Conservation (phyloP, 2,113 vertebrate species). For the Gymnarchus niloticus region DNA sequence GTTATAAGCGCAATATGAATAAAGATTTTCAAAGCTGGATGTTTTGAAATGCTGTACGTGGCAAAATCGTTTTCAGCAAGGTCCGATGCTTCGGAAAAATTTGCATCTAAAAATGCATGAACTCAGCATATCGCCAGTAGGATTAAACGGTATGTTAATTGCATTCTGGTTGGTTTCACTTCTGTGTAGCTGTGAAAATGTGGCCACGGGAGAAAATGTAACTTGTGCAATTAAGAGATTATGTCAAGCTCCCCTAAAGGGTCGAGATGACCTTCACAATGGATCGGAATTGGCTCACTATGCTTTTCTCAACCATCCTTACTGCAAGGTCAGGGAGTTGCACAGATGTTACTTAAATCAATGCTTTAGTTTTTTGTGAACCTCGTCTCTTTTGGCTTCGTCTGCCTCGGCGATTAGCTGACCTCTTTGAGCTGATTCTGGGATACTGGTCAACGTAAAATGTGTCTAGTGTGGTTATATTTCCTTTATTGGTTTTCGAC, state of each 20-base stretch:
- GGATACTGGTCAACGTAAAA: background rate
- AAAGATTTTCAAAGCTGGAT: background rate
- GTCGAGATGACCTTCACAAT: background rate
- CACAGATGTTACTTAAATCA: background rate
- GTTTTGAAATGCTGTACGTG: background rate
- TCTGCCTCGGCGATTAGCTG: slow-evolving; percentile 4
- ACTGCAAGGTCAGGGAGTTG: too few species aligned
- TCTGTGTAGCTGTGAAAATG: background rate
- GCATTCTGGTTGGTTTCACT: background rate
- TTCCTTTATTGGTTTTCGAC: background rate
- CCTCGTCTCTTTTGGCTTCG: background rate
- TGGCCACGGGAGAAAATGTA: background rate
- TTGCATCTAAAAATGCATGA: too few species aligned
- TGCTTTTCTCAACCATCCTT: too few species aligned
- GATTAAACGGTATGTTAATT: background rate
- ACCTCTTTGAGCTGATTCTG: slow-evolving; percentile 1
- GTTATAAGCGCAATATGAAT: background rate
- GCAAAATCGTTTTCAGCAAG: background rate
- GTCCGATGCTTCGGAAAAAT: too few species aligned
- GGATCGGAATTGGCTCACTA: background rate
- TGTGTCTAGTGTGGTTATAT: background rate
- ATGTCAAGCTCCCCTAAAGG: background rate
- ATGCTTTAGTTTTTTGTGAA: background rate
- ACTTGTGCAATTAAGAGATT: background rate
- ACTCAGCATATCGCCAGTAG: background rate